These are phyloP conservation scores for Brevimyrus niger DNA, from an alignment of 2,113 vertebrate genomes.

Conservation along the genomic window DNA sequence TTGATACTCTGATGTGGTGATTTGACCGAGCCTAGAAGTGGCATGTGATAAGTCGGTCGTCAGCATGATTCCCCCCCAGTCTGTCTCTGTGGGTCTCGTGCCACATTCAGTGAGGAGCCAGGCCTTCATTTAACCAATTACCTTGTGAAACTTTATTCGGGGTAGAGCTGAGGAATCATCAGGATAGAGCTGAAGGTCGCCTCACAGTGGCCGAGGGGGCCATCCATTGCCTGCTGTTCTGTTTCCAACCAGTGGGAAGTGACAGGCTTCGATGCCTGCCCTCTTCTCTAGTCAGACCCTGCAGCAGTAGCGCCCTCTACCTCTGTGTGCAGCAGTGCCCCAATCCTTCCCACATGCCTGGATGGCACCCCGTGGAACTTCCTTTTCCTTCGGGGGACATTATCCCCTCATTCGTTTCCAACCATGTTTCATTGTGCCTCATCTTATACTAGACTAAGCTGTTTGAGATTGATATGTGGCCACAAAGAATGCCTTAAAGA, in stretches of 20 bases:
- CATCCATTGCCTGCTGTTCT: background rate
- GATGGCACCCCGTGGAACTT: background rate
- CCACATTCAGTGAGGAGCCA: background rate
- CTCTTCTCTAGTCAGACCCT: background rate
- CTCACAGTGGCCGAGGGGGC: background rate
- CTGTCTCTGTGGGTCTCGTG: background rate
- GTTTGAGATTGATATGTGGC: background rate
- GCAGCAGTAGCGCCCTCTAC: background rate
- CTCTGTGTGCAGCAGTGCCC: background rate
- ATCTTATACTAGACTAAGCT: background rate
- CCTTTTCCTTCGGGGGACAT: background rate
- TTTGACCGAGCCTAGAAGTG: background rate
- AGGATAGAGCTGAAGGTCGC: background rate
- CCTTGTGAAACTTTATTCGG: background rate
- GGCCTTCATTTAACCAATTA: background rate
- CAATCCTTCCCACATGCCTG: background rate
- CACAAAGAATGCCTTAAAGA: background rate
- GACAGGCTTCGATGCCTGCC: background rate
- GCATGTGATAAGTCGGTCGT: background rate
- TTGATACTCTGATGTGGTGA: background rate
- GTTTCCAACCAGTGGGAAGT: background rate
- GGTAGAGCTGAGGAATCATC: background rate
- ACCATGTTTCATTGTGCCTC: background rate
- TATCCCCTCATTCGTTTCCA: background rate
- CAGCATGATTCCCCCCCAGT: background rate